Conservation (phyloP, 1,140 invertebrate species). For the Heliconius hewitsoni region DNA sequence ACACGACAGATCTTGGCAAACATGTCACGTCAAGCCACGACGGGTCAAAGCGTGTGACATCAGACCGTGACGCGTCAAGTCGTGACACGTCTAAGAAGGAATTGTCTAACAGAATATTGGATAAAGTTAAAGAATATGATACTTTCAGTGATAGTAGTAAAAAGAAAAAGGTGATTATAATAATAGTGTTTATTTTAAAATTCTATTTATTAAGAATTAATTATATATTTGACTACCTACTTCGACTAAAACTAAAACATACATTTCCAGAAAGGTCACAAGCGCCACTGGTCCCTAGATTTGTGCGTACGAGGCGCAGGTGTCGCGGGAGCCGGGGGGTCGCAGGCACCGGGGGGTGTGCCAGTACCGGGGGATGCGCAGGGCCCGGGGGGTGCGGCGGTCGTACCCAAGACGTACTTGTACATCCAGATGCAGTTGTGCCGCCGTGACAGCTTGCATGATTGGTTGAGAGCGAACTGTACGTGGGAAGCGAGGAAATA, state of each 20-base stretch:
- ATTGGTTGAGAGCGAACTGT: conserved; percentile 89
- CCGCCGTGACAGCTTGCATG: conserved; percentile 91
- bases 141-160: conserved; percentile 49
- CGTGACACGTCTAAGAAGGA: conserved; percentile 32
- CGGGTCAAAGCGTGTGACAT: background rate
- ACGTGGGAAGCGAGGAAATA: conserved; percentile 63
- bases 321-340: background rate
- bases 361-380: background rate
- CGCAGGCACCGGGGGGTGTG: conserved; percentile 29
- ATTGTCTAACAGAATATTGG: conserved; percentile 54
- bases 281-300: conserved; percentile 78
- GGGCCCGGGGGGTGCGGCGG: background rate
- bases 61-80: background rate
- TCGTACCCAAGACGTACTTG: conserved; percentile 85
- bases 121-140: conserved; percentile 58
- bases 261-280: conserved; percentile 62
- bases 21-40: conserved; percentile 1
- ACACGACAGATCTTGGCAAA: background rate
- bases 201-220: too few species aligned
- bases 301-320: conserved; percentile 49
- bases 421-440: conserved; percentile 99
- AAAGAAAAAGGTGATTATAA: conserved; percentile 63
- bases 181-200: too few species aligned
- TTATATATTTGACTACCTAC: too few species aligned
- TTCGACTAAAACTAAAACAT: too few species aligned